These are phyloP conservation scores for Lagopus muta DNA, from an alignment of 2,113 vertebrate species.

Conservation along the genomic window DNA sequence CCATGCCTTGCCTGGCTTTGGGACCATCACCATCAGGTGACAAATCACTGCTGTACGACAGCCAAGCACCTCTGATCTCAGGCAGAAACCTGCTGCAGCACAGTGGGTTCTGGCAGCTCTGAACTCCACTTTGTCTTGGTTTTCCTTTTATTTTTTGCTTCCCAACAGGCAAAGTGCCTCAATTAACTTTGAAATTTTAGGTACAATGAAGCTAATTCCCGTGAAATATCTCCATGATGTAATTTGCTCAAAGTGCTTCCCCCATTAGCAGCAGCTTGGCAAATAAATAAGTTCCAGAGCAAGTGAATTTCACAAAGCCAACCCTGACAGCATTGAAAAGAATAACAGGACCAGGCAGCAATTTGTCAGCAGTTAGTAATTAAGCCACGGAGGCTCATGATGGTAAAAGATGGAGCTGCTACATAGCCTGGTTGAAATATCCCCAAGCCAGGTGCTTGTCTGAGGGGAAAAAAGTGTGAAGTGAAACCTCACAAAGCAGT, in stretches of 20 bases:
- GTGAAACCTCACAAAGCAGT: not conserved
- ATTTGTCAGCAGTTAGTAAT: not conserved
- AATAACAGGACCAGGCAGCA: not conserved
- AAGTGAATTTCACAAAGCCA: not conserved
- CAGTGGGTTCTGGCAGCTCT: not conserved
- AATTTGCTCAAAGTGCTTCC: conserved; percentile 18
- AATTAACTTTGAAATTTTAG: not conserved
- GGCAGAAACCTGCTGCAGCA: not conserved
- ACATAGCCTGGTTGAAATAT: not conserved
- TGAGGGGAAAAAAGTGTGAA: not conserved
- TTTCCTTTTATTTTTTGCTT: not conserved
- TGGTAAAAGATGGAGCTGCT: not conserved
- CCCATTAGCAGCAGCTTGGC: not conserved
- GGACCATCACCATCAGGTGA: not conserved
- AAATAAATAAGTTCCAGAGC: conserved; percentile 20
- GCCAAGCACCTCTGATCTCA: not conserved
- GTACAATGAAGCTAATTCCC: not conserved
- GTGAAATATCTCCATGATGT: not conserved
- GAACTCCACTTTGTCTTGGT: not conserved
- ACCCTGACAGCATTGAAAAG: not conserved
- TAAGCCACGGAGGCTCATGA: not conserved
- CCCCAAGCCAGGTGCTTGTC: not conserved
- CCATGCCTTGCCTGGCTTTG: fast-evolving
- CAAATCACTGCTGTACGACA: not conserved
- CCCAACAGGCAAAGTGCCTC: not conserved